Base-by-base conservation (phyloP, 2,113 vertebrate genomes). In the Parotia lawesii region DNA sequence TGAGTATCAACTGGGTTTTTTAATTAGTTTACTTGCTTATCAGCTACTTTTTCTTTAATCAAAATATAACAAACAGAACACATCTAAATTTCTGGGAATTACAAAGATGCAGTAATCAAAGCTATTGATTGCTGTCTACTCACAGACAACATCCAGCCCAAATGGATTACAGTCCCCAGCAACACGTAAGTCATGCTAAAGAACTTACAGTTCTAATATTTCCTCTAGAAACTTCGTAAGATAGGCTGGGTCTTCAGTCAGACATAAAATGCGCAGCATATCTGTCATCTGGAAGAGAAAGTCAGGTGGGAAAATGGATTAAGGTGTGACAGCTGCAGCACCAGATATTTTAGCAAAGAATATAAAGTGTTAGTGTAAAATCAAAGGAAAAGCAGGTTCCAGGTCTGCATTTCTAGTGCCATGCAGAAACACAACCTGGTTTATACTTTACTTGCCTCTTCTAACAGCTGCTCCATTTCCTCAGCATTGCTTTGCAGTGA, bases 221-320 rank as follows among this genome's bases (percentile, higher is more conserved):
- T 99, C 98, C 27, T 99, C 98, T 82, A 99, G 98, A 93, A 99
- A 99, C 51, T 97, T 97, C 5, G 98, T 96, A 9, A 99, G 97
- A 87, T 96, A 99, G 18, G 97, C 98, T 5, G 99, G 97, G 71
- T 99, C 99, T 97, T 99, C 98, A 23, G 98, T 98, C 62, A 99
- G 92, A 71, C 98, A 99, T 62, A 99, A 97, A 69, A 99, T 98
- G 61, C 99, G 97, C 58, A 99, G 97, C 97, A 99, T 97, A 79
- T 98, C 98, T 61, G 98, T 98, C 90, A 98, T 89, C 99, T 99
- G 79, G 47, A 74, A 91, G 40, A 85, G 75, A 64, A 86, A 37
- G 40, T 44, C 64, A 82, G 11, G 51, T 19, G 75, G 24, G 40
- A 67, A 88, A 86, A 64, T 0, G 1, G 19, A 50, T 77, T 54